Evolutionary conservation across 2,797 vertebrate species (phyloP), one percentile per base, ranked within the genome.

Genomic region (Brachyrhaphis roseni): DNA sequence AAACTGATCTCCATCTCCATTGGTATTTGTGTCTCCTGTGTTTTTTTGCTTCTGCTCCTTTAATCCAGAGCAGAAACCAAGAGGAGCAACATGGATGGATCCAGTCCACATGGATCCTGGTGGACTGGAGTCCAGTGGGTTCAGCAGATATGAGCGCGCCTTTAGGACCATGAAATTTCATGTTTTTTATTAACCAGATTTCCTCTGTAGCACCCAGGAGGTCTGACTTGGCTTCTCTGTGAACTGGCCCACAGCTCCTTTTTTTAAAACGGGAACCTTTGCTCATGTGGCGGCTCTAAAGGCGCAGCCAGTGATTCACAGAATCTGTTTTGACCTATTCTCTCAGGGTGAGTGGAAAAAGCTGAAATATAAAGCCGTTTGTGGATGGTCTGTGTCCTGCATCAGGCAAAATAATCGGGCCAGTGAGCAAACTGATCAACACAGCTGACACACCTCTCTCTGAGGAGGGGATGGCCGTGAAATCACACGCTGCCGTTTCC

Each of bases 361-460:
- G 26, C n/a, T 2, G 34, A 41, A 64, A 36, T 47, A 64, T 39
- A 23, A 15, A 34, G 45, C 73, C 55, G 43, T 78, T 31, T 53
- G 74, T 78, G 18, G 59, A 74, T 49, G 43, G 41, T 77, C 46
- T 66, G 8, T 57, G 46, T 70, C 43, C 26, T 76, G 62, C 2
- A 13, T 73, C n/a, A 47, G 23, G 77, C 62, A 41, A 43, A 57
- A 73, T 28, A 31, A 77, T n/a, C 49, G 49, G 71, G 77, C 68
- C 75, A 77, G 73, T 73, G 51, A 62, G 73, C 74, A 73, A 39
- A 43, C 59, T 64, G 70, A 57, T 62, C 53, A 34, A 64, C 68
- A 75, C 73, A 82, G 74, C 76, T 79, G 82, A 85, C 80, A 82
- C 78, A 75, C 57, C 41, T 87, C 66, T 87, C 66, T 83, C 80